Conservation (phyloP, 1,140 invertebrate species). For the Aphelinus certus region DNA sequence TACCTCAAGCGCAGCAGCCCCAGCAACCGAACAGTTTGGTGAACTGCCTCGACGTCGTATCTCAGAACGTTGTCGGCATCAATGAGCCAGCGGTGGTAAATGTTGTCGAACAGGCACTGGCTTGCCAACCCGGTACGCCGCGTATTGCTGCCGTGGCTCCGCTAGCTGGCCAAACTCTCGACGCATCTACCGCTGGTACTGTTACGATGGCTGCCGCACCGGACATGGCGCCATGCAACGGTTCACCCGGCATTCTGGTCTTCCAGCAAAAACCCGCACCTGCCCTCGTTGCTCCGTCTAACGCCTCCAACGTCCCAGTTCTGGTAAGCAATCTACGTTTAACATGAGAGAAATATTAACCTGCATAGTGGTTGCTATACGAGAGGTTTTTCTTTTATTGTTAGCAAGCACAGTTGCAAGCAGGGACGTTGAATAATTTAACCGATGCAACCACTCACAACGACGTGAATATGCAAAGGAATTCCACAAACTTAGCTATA, state of each 20-base stretch:
- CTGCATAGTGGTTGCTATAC: no score
- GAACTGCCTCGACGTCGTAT: constrained; percentile 51
- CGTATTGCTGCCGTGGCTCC: constrained; percentile 54
- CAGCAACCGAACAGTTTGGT: constrained; percentile 18
- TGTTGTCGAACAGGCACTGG: constrained; percentile 51
- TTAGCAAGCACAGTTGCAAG: constrained; percentile 71
- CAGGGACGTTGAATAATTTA: constrained; percentile 59
- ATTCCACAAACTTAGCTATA: constrained; percentile 77
- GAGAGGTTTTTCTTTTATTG: constrained; percentile 9
- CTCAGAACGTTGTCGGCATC: constrained; percentile 47
- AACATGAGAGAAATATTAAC: background rate
- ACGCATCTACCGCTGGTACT: constrained; percentile 51
- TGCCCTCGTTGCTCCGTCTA: constrained; percentile 61
- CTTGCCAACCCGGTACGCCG: constrained; percentile 48
- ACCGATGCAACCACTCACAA: constrained; percentile 55
- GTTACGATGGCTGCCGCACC: constrained; percentile 51
- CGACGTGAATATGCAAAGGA: constrained; percentile 69
- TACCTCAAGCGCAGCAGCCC: background rate
- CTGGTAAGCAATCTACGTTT: constrained; percentile 59
- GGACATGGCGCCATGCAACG: constrained; percentile 63
- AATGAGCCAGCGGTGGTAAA: constrained; percentile 50
- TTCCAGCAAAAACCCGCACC: constrained; percentile 64
- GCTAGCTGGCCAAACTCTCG: constrained; percentile 25
- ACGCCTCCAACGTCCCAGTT: constrained; percentile 69
- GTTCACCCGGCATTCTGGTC: constrained; percentile 65